These are phyloP conservation scores for Aleiodes leptofemur DNA, from an alignment of 2,888 invertebrate species.

Conservation along the genomic window DNA sequence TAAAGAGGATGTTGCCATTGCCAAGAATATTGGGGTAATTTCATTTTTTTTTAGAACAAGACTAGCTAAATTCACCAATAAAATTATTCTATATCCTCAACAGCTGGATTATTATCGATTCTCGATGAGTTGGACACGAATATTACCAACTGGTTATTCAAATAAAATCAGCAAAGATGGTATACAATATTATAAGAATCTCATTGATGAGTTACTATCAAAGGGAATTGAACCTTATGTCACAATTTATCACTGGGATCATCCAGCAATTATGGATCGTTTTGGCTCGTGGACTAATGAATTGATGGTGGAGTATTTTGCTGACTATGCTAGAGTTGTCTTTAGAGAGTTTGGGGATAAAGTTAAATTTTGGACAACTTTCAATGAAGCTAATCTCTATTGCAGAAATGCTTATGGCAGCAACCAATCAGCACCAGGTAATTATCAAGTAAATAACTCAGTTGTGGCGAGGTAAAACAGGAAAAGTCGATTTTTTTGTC, in stretches of 20 bases:
- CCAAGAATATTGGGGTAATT: slow-evolving; percentile 78
- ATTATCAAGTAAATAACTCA: not conserved
- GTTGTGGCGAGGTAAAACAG: no score
- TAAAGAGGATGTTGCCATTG: slow-evolving; percentile 79
- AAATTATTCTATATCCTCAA: not conserved
- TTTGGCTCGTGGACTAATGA: slow-evolving; percentile 83
- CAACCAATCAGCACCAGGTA: not conserved
- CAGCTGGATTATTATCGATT: slow-evolving; percentile 23
- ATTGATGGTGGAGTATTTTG: slow-evolving; percentile 80
- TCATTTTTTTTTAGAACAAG: not conserved
- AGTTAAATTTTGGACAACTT: slow-evolving; percentile 82
- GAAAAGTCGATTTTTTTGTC: no score
- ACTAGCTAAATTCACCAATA: not conserved
- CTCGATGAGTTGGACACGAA: slow-evolving; percentile 77
- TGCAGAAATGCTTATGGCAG: slow-evolving; percentile 76
- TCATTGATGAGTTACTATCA: slow-evolving; percentile 83
- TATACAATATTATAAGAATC: slow-evolving; percentile 85
- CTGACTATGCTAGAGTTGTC: slow-evolving; percentile 80
- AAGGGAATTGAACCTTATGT: slow-evolving; percentile 80
- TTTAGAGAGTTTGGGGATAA: slow-evolving; percentile 78
- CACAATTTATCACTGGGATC: slow-evolving; percentile 77
- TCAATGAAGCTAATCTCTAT: slow-evolving; percentile 84
- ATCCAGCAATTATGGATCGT: slow-evolving; percentile 81
- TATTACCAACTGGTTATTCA: slow-evolving; percentile 63
- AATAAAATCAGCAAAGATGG: slow-evolving; percentile 83